These are phyloP conservation scores for Leucophenga varia DNA, from an alignment of 1,140 invertebrate species.

Conservation along the genomic window DNA sequence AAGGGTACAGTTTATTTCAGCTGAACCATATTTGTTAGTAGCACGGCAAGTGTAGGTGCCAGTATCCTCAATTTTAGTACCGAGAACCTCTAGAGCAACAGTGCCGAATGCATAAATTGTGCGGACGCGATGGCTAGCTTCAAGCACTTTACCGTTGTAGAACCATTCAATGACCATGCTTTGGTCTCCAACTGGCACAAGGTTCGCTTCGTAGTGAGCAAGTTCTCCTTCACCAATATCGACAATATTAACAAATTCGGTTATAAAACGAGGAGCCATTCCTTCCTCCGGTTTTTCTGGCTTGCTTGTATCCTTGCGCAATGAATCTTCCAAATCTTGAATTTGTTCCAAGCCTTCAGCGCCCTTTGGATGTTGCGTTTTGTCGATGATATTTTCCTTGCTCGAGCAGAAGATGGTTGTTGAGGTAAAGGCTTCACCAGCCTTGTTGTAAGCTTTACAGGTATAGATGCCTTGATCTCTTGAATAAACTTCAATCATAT, in stretches of 20 bases:
- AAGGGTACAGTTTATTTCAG: slow-evolving; percentile 80
- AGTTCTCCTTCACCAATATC: slow-evolving; percentile 87
- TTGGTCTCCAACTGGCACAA: slow-evolving; percentile 92
- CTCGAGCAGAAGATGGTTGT: slow-evolving; percentile 81
- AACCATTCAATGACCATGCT: slow-evolving; percentile 98
- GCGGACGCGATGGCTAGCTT: slow-evolving; percentile 84
- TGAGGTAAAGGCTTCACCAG: slow-evolving; percentile 88
- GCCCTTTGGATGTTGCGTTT: slow-evolving; percentile 90
- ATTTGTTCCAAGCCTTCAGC: slow-evolving; percentile 88
- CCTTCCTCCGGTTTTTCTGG: slow-evolving; percentile 73
- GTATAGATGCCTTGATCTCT: slow-evolving; percentile 95
- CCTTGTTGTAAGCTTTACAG: slow-evolving; percentile 82
- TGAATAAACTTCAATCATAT: slow-evolving; percentile 85
- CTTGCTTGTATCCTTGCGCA: slow-evolving; percentile 69
- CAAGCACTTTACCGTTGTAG: slow-evolving; percentile 86
- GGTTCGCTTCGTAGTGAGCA: slow-evolving; percentile 90
- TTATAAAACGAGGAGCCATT: slow-evolving; percentile 84
- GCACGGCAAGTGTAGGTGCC: slow-evolving; percentile 85
- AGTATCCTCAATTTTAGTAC: slow-evolving; percentile 84
- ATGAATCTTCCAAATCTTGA: slow-evolving; percentile 84
- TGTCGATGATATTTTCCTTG: slow-evolving; percentile 82
- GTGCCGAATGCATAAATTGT: slow-evolving; percentile 94
- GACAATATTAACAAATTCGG: slow-evolving; percentile 77
- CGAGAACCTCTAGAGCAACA: slow-evolving; percentile 91
- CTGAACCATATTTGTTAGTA: slow-evolving; percentile 84